Conservation (phyloP, 1,140 invertebrate genomes). For the Zaprionus ghesquierei region DNA sequence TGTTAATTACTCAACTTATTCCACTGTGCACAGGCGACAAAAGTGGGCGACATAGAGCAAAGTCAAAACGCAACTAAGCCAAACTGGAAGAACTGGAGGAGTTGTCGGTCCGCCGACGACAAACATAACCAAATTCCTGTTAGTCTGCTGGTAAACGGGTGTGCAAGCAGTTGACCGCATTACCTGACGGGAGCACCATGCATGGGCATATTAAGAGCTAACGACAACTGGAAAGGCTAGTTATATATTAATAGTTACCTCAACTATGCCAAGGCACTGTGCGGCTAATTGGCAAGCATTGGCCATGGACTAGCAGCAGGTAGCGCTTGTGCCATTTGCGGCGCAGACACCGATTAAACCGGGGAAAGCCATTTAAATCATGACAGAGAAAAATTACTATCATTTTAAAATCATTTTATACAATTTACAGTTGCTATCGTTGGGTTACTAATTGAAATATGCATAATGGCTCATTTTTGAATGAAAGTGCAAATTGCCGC, state of each 20-base stretch:
- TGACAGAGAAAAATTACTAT: neutral
- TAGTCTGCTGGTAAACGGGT: conserved; percentile 22
- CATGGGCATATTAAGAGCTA: conserved; percentile 30
- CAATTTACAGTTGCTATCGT: neutral
- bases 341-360: neutral
- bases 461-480: neutral
- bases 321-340: conserved; percentile 29
- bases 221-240: conserved; percentile 52
- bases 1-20: neutral
- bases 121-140: conserved; percentile 46
- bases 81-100: conserved; percentile 22
- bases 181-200: conserved; percentile 18
- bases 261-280: conserved; percentile 56
- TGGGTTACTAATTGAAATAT: neutral
- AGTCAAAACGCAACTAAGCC: neutral
- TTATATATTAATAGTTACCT: conserved; percentile 46
- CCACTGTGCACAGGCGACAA: conserved; percentile 11
- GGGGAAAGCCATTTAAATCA: conserved; percentile 15
- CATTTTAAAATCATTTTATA: neutral
- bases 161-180: conserved; percentile 50
- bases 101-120: neutral
- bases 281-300: conserved; percentile 48
- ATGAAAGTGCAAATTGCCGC: neutral
- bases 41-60: conserved; percentile 31
- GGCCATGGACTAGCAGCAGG: conserved; percentile 48